phyloP scores from a whole-genome alignment of 2,888 invertebrate species.

The Hanleya hanleyi region DNA sequence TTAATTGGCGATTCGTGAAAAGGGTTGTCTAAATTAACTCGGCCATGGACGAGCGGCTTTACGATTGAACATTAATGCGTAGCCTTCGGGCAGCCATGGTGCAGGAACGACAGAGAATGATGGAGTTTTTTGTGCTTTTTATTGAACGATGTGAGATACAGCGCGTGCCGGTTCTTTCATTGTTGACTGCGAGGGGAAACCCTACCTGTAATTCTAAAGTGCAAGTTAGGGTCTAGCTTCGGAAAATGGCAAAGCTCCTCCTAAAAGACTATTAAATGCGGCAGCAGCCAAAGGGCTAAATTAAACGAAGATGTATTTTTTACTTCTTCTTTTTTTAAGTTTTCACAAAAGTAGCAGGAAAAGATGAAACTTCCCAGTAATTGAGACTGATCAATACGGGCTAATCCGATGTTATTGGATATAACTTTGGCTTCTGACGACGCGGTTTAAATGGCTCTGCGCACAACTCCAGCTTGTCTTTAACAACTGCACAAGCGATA shows the following conservation, averaged over 20 bases:
- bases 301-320: no score
- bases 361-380: no score
- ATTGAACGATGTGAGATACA: background rate
- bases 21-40: slow-evolving; percentile 6
- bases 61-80: slow-evolving; percentile 7
- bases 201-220: slow-evolving; percentile 1
- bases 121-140: background rate
- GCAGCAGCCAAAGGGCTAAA: background rate
- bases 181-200: background rate
- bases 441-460: no score
- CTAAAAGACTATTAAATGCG: background rate
- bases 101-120: background rate
- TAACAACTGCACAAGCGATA: no score
- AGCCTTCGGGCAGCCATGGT: background rate
- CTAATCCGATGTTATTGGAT: no score
- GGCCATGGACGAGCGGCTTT: slow-evolving; percentile 4
- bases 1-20: slow-evolving; percentile 10
- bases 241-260: background rate
- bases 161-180: slow-evolving; percentile 1
- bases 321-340: no score
- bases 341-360: no score
- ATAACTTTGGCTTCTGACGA: no score
- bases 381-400: no score
- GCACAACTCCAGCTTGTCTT: no score
- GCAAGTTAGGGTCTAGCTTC: background rate